phyloP scores from a whole-genome alignment of 2,888 invertebrate genomes.

The Folsomia candida region DNA sequence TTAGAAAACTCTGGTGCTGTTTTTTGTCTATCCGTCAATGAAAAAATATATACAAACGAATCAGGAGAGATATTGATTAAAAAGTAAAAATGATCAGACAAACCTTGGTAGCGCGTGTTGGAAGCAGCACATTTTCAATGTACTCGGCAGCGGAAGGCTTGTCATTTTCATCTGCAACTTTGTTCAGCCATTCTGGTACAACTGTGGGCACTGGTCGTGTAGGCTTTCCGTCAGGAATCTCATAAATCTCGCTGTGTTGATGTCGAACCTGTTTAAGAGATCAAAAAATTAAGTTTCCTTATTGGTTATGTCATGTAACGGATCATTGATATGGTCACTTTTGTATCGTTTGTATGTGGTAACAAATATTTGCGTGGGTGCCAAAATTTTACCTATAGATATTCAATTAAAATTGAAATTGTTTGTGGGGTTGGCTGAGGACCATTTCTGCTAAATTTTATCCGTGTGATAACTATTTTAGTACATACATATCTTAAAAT shows the following conservation, averaged over 20 bases:
- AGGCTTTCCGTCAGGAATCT: slow-evolving; percentile 50
- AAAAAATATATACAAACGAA: slow-evolving; percentile 1
- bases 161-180: slow-evolving; percentile 46
- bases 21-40: slow-evolving; percentile 8
- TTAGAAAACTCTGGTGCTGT: neutral
- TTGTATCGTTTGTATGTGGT: too few species aligned
- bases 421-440: too few species aligned
- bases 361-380: neutral
- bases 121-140: slow-evolving; percentile 49
- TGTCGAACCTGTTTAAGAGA: neutral
- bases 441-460: too few species aligned
- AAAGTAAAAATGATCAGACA: slow-evolving; percentile 22
- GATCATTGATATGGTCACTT: too few species aligned
- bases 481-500: too few species aligned
- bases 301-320: neutral
- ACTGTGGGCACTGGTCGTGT: slow-evolving; percentile 44
- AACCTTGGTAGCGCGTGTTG: slow-evolving; percentile 50
- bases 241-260: slow-evolving; percentile 41
- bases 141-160: slow-evolving; percentile 49
- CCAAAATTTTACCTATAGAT: neutral
- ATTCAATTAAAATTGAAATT: neutral
- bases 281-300: neutral
- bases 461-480: too few species aligned
- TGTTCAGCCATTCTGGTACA: slow-evolving; percentile 48
- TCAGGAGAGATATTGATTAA: slow-evolving; percentile 14